Percentiles rank a stretch among this genome's conserved stretches.
Evolutionary conservation across 2,888 invertebrate species (phyloP).

Genomic region (Tachina fera): DNA sequence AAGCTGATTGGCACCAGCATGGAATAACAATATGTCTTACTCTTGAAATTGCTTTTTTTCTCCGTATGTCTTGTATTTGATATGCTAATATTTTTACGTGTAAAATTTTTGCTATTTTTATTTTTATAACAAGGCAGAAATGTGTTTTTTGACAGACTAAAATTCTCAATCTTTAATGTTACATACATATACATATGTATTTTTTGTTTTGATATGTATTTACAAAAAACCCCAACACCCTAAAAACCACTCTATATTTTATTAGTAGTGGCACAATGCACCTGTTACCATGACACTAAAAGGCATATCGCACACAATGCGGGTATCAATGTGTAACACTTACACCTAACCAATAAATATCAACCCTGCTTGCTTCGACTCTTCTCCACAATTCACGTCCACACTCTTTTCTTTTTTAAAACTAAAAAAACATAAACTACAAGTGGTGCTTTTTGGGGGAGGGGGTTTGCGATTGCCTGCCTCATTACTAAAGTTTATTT

Average conservation of each 20-base stretch:
- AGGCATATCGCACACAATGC: slow-evolving; percentile 15
- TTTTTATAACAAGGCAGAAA: neutral
- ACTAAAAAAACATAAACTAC: neutral
- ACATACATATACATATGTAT: too few relatives aligned
- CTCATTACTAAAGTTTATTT: slow-evolving; percentile 62
- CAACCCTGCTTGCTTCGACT: slow-evolving; percentile 27
- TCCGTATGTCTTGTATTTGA: too few relatives aligned
- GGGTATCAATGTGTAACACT: slow-evolving; percentile 55
- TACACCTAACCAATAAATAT: slow-evolving; percentile 43
- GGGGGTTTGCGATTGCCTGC: neutral
- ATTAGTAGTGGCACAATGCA: slow-evolving; percentile 42
- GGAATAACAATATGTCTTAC: too few relatives aligned
- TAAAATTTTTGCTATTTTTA: neutral
- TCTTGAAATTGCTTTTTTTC: too few relatives aligned
- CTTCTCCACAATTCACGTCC: neutral
- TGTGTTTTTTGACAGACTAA: too few relatives aligned
- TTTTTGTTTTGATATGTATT: neutral
- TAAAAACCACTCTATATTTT: slow-evolving; percentile 10
- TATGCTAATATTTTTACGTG: neutral
- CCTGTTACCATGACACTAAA: slow-evolving; percentile 53
- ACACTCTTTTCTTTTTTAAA: neutral
- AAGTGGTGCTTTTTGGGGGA: slow-evolving; percentile 23
- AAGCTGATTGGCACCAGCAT: too few relatives aligned
- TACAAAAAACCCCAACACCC: neutral
- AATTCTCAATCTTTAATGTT: too few relatives aligned